Evolutionary conservation across 2,797 vertebrate species (phyloP).

Genomic region (Varecia variegata): DNA sequence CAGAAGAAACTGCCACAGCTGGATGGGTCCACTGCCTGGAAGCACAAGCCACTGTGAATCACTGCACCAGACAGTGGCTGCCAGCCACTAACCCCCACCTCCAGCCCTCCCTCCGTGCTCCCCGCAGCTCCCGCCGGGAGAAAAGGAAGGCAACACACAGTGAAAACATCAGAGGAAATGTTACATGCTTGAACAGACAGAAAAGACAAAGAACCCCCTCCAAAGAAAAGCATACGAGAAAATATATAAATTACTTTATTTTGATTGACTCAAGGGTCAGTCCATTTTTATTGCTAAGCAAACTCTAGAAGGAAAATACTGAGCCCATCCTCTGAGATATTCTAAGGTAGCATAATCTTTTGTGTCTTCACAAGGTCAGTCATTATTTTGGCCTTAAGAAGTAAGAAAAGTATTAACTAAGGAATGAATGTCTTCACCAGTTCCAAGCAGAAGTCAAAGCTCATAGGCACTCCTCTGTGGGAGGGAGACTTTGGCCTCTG

Average conservation of each 20-base stretch:
- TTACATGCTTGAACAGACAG: not conserved
- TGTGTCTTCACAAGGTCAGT: not conserved
- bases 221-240: not conserved
- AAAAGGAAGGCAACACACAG: not conserved
- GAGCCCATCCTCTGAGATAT: not conserved
- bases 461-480: not conserved
- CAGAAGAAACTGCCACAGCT: constrained; percentile 99
- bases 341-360: not conserved
- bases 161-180: not conserved
- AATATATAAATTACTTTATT: not conserved
- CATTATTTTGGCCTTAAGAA: not conserved
- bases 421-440: not conserved
- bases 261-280: not conserved
- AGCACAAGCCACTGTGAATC: constrained; percentile 58
- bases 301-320: constrained; percentile 8
- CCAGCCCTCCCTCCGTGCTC: rapidly evolving
- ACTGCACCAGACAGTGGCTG: not conserved
- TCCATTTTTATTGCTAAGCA: not conserved
- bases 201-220: not conserved
- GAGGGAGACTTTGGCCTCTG: not conserved
- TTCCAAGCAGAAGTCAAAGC: not conserved
- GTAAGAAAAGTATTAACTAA: not conserved
- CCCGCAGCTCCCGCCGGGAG: not conserved
- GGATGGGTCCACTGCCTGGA: constrained; percentile 97
- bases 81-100: not conserved